These are phyloP conservation scores for Osmerus eperlanus DNA, from an alignment of 2,113 vertebrate species.

Conservation along the genomic window DNA sequence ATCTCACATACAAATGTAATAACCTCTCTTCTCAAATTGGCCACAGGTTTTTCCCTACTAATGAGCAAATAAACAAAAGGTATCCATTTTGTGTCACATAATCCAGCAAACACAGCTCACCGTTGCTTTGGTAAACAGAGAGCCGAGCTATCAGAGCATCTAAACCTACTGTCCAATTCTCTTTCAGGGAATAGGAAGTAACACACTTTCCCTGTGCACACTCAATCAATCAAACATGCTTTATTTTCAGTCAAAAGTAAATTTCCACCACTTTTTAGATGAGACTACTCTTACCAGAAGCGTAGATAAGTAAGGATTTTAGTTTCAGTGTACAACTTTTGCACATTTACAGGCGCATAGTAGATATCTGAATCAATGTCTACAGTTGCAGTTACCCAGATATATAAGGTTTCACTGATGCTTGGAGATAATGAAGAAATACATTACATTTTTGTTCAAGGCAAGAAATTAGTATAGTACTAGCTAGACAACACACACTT, in stretches of 20 bases:
- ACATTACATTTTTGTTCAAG: background rate
- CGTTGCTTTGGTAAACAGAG: slow-evolving; percentile 29
- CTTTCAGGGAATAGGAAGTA: slow-evolving; percentile 21
- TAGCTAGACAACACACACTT: background rate
- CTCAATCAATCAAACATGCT: too few species aligned
- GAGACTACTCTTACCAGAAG: too few species aligned
- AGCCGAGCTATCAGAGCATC: slow-evolving; percentile 3
- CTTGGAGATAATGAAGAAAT: background rate
- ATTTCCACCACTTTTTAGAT: too few species aligned
- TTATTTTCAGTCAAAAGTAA: too few species aligned
- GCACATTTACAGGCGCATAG: too few species aligned
- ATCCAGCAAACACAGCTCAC: slow-evolving; percentile 6
- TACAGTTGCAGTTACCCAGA: background rate
- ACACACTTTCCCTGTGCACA: background rate
- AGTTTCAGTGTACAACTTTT: too few species aligned
- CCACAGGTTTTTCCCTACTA: background rate
- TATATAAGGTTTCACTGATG: background rate
- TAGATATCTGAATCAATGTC: background rate
- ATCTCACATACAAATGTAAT: too few species aligned
- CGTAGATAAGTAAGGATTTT: too few species aligned
- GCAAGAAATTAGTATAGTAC: background rate
- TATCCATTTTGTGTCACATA: slow-evolving; percentile 5
- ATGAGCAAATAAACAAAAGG: background rate
- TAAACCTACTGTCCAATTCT: slow-evolving; percentile 13
- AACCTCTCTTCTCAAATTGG: background rate